Evolutionary conservation across 1,140 invertebrate genomes (phyloP).

Genomic region (Nebria ingens): DNA sequence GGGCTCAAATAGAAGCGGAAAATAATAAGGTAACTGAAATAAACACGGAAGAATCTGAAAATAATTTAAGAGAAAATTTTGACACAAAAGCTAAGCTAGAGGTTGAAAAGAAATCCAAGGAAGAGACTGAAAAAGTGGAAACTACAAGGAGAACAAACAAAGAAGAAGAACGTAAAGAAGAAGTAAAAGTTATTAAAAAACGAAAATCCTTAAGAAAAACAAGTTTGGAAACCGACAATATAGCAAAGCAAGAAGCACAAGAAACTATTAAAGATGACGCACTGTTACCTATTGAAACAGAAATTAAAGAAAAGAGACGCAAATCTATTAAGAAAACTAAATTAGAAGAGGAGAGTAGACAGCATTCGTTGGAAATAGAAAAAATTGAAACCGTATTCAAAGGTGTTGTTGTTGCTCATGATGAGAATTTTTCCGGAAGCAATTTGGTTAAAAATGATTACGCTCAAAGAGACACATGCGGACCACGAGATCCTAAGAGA

Average conservation of each 20-base stretch:
- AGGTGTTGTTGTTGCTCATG: background rate
- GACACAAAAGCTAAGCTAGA: slow-evolving; percentile 18
- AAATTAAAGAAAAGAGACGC: background rate
- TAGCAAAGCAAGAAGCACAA: slow-evolving; percentile 16
- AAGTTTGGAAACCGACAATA: slow-evolving; percentile 15
- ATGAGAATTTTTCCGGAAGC: slow-evolving; percentile 1
- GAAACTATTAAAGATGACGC: slow-evolving; percentile 21
- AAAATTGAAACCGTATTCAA: slow-evolving; percentile 16
- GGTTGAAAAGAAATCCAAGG: slow-evolving; percentile 11
- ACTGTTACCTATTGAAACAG: background rate
- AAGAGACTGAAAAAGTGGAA: too few relatives aligned
- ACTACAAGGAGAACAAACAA: slow-evolving; percentile 15
- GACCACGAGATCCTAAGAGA: slow-evolving; percentile 30
- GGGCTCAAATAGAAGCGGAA: slow-evolving; percentile 15
- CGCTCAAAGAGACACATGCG: background rate
- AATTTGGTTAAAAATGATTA: slow-evolving; percentile 4
- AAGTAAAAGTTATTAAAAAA: slow-evolving; percentile 11
- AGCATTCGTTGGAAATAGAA: slow-evolving; percentile 11
- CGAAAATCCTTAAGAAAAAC: slow-evolving; percentile 14
- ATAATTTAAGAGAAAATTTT: slow-evolving; percentile 13
- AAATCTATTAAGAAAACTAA: slow-evolving; percentile 14
- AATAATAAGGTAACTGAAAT: slow-evolving; percentile 14
- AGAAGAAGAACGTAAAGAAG: slow-evolving; percentile 15
- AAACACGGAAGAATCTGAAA: too few relatives aligned
- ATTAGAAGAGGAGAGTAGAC: slow-evolving; percentile 13